Evolutionary conservation across 2,888 invertebrate species (phyloP).

Genomic region (Nephrotoma flavescens): DNA sequence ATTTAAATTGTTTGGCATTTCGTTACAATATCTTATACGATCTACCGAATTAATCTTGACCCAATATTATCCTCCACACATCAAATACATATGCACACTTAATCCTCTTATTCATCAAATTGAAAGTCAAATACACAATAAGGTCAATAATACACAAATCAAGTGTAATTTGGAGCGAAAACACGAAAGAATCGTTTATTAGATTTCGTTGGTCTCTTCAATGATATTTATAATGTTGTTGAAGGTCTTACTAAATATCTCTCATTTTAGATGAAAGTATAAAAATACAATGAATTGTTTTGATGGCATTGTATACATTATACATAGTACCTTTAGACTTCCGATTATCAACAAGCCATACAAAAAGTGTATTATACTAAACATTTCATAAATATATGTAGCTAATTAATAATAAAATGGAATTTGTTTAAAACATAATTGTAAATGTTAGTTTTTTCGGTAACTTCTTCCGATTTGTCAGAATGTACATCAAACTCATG

Average conservation of each 20-base stretch:
- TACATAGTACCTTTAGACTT: too few species aligned
- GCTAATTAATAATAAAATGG: not conserved
- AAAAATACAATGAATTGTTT: not conserved
- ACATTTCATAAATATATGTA: too few species aligned
- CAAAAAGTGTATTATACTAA: too few species aligned
- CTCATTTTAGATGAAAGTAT: not conserved
- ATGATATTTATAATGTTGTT: not conserved
- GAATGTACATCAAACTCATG: not conserved
- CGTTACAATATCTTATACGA: not conserved
- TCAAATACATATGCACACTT: not conserved
- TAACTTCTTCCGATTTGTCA: not conserved
- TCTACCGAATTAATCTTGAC: not conserved
- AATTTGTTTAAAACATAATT: not conserved
- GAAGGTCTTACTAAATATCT: not conserved
- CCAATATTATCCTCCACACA: not conserved
- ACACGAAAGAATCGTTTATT: not conserved
- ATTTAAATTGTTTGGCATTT: not conserved
- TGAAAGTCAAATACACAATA: not conserved
- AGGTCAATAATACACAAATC: not conserved
- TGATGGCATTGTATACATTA: too few species aligned
- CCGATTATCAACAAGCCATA: too few species aligned
- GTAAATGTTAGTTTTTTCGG: not conserved
- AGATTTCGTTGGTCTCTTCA: not conserved
- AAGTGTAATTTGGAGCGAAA: not conserved
- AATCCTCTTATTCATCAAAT: not conserved